Evolutionary conservation across 2,113 vertebrate genomes (phyloP), one percentile per base, ranked within the genome.

Genomic region (Ptilonorhynchus violaceus): DNA sequence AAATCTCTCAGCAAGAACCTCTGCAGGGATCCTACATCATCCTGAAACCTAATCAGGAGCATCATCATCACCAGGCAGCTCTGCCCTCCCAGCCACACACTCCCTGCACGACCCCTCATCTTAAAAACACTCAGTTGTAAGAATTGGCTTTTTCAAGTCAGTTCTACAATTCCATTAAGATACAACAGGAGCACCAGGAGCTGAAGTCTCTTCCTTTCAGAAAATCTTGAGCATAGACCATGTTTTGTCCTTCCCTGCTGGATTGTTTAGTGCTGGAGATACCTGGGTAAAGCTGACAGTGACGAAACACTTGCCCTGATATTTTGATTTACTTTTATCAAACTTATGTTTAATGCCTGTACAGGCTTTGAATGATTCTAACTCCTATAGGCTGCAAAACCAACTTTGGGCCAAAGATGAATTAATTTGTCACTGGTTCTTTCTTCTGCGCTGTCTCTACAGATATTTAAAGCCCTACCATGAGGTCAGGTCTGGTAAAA

Each of bases 51-150:
- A 4, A 28, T 1, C 62, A 56, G 91, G 25, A 84, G 39, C n/a
- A 37, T 0, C 19, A 18, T 2, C 31, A 30, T 0, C 10, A 12
- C 2, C 41, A 9, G 30, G 47, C 4, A 58, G 72, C 24, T 52
- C 79, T 46, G 6, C 72, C 20, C 41, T 21, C 37, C 62, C 73
- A 28, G 67, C 25, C 70, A n/a, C 58, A 4, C 24, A 1, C 21
- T 44, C 35, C 5, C 75, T 42, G 82, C 59, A 35, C 0, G 2
- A 41, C 1, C 13, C 39, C 13, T 33, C 47, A 1, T 35, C 15
- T n/a, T 12, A 25, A 44, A 28, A 75, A 47, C 27, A 8, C 13
- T 1, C 16, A 31, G 7, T 20, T 1, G 7, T 2, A 27, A 35
- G 35, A 66, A 68, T 23, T 39, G 9, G 7, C 68, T 81, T 88